Conservation (phyloP, 2,797 vertebrate species). For the Tamandua tetradactyla region DNA sequence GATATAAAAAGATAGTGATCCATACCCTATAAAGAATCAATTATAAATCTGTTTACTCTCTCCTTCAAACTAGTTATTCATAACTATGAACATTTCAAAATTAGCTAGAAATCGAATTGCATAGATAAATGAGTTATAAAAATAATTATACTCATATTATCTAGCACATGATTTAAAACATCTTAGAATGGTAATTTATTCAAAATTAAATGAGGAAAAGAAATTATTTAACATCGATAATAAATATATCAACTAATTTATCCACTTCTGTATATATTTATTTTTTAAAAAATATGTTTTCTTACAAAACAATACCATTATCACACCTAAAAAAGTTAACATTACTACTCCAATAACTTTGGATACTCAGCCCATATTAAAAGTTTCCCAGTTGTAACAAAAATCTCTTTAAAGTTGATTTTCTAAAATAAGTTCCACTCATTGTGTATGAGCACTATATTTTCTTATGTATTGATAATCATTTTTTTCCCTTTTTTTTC, state of each 20-base stretch:
- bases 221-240: not conserved
- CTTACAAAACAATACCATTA: not conserved
- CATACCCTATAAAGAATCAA: not conserved
- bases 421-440: not conserved
- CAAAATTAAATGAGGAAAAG: not conserved
- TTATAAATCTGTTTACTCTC: slow-evolving; percentile 6
- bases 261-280: not conserved
- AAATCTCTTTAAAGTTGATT: slow-evolving; percentile 23
- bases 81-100: slow-evolving; percentile 2
- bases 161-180: slow-evolving; percentile 1
- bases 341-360: not conserved
- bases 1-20: slow-evolving; percentile 15
- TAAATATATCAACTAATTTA: not conserved
- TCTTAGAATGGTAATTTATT: not conserved
- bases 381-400: not conserved
- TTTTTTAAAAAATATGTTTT: slow-evolving; percentile 33
- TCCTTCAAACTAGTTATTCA: slow-evolving; percentile 28
- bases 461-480: not conserved
- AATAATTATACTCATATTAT: not conserved
- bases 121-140: slow-evolving; percentile 10
- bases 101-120: not conserved
- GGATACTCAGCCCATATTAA: not conserved
- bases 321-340: not conserved
- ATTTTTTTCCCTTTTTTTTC: not conserved
- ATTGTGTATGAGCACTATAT: not conserved